Percentiles rank a stretch among this genome's conserved stretches.
Conservation (phyloP, 30 jellyfish, hydroid and myxozoan genomes). For the Aurelia aurita region DNA sequence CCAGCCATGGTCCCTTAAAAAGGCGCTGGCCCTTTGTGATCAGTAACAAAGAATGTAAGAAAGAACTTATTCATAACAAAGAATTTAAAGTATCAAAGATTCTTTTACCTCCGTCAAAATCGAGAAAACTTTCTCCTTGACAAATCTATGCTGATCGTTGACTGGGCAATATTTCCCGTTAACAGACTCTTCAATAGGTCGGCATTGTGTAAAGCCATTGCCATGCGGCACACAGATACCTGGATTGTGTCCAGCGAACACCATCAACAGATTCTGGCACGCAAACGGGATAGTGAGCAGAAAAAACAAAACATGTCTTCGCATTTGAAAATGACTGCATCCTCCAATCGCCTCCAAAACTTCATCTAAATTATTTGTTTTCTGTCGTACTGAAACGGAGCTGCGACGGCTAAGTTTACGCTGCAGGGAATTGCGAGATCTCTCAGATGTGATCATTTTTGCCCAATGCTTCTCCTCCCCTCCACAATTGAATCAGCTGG, state of each 20-base stretch:
- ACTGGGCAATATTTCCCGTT: slow-evolving; percentile 14
- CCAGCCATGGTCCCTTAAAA: too few species aligned
- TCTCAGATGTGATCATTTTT: slow-evolving; percentile 18
- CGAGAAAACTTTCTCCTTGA: slow-evolving; percentile 38
- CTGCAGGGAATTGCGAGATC: slow-evolving; percentile 18
- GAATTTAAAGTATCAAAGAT: too few species aligned
- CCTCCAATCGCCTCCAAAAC: slow-evolving; percentile 69
- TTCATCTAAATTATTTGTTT: slow-evolving; percentile 56
- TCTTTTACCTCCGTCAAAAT: slow-evolving; percentile 52
- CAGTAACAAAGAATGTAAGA: too few species aligned
- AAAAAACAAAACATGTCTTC: slow-evolving; percentile 70
- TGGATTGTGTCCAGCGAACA: slow-evolving; percentile 58
- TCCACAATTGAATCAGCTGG: too few species aligned
- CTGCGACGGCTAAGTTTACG: slow-evolving; percentile 48
- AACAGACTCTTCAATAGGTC: background rate
- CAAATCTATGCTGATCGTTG: slow-evolving; percentile 14
- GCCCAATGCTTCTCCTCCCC: too few species aligned
- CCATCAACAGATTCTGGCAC: slow-evolving; percentile 48
- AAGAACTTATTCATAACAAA: too few species aligned
- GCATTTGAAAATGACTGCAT: slow-evolving; percentile 65
- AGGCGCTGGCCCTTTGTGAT: too few species aligned
- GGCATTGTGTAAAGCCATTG: slow-evolving; percentile 4
- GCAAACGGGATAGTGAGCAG: slow-evolving; percentile 65
- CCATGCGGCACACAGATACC: slow-evolving; percentile 31
- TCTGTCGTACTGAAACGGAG: slow-evolving; percentile 21